These are phyloP conservation scores for Pristionchus japonicus DNA, from an alignment of 2,888 invertebrate genomes.

Conservation along the genomic window DNA sequence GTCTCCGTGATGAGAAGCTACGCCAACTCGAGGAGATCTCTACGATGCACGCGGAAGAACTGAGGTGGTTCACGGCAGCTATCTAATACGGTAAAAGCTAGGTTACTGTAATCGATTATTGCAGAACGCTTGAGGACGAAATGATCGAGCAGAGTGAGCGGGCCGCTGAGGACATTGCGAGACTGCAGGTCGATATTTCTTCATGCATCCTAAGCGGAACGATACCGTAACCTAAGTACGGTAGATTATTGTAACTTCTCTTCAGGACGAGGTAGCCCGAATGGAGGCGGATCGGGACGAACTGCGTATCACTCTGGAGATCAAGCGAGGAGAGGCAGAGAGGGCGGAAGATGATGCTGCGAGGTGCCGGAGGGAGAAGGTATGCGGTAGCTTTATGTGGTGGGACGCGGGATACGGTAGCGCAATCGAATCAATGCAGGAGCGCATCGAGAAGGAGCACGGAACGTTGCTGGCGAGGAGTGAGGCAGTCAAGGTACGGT, in stretches of 20 bases:
- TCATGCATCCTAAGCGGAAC: too few species aligned
- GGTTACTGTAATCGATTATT: slow-evolving; percentile 4
- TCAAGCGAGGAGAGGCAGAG: slow-evolving; percentile 39
- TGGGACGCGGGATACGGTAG: not conserved
- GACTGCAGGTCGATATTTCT: too few species aligned
- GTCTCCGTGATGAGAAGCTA: slow-evolving; percentile 47
- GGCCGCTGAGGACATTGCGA: slow-evolving; percentile 10
- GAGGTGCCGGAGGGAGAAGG: slow-evolving; percentile 18
- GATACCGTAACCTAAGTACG: not conserved
- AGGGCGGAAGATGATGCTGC: slow-evolving; percentile 31
- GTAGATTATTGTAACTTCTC: not conserved
- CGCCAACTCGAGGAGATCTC: slow-evolving; percentile 48
- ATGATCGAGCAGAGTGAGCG: slow-evolving; percentile 43
- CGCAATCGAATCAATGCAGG: not conserved
- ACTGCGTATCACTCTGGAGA: slow-evolving; percentile 51
- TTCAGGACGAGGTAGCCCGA: slow-evolving; percentile 55
- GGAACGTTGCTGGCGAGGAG: not conserved
- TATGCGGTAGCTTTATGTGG: not conserved
- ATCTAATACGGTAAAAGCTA: not conserved
- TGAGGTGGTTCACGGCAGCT: not conserved
- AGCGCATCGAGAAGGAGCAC: slow-evolving; percentile 30
- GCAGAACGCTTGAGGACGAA: slow-evolving; percentile 54
- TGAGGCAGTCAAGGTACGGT: slow-evolving; percentile 39
- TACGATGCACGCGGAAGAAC: slow-evolving; percentile 36
- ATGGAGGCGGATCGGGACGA: slow-evolving; percentile 56